Evolutionary conservation across 2,113 vertebrate genomes (phyloP).

Genomic region (Tilapia sparmanii): DNA sequence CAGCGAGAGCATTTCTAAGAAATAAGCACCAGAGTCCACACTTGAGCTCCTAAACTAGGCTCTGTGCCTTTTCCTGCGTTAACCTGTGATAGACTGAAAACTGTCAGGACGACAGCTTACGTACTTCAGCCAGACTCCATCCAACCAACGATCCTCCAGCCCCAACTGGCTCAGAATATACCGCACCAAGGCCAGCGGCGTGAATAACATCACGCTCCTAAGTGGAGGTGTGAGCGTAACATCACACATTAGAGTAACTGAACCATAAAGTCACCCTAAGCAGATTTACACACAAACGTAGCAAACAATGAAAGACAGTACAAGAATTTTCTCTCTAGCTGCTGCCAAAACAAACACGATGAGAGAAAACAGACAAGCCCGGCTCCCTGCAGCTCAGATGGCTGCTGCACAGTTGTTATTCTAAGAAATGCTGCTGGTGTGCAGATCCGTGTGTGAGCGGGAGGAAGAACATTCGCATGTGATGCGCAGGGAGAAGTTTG

Average conservation of each 20-base stretch:
- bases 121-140: neutral
- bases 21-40: neutral
- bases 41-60: neutral
- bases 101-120: neutral
- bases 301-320: constrained; percentile 2
- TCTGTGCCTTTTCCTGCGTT: neutral
- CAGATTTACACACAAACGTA: neutral
- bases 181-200: neutral
- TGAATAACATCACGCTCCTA: neutral
- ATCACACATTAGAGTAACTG: neutral
- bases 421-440: neutral
- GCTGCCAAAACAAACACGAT: constrained; percentile 17
- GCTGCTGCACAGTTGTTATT: constrained; percentile 5
- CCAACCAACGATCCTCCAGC: neutral
- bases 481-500: neutral
- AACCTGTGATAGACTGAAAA: neutral
- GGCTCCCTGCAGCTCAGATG: constrained; percentile 1
- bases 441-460: neutral
- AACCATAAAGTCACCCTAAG: neutral
- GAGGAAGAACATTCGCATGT: neutral
- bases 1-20: neutral
- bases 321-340: neutral
- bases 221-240: neutral
- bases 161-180: neutral
- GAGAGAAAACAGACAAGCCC: neutral